phyloP scores from a whole-genome alignment of 2,888 invertebrate genomes.

The Amphiduros pacificus region DNA sequence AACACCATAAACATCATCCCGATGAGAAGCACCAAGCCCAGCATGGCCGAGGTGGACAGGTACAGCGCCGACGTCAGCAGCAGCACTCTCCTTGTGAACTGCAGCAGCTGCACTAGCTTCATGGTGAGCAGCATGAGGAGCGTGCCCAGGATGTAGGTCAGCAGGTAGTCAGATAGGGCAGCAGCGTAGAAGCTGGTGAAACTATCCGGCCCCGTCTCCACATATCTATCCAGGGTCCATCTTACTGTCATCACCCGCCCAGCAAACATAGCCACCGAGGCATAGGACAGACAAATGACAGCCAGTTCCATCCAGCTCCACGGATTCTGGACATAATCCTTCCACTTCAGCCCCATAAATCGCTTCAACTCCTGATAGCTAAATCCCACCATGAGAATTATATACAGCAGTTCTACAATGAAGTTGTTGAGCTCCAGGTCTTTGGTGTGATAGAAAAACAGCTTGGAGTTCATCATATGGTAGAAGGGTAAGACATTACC shows the following conservation, averaged over 20 bases:
- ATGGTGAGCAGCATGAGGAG: conserved; percentile 34
- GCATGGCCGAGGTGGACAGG: conserved; percentile 21
- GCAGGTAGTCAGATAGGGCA: conserved; percentile 33
- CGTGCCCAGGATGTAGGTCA: conserved; percentile 35
- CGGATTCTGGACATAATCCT: conserved; percentile 32
- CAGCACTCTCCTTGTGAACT: conserved; percentile 35
- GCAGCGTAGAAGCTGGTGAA: conserved; percentile 40
- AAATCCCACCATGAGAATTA: conserved; percentile 32
- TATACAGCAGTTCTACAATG: conserved; percentile 33
- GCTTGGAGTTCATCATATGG: conserved; percentile 36
- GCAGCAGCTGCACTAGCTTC: conserved; percentile 36
- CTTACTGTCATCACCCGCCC: not conserved
- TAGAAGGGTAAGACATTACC: conserved; percentile 33
- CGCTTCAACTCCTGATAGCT: conserved; percentile 33
- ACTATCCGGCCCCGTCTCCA: conserved; percentile 11
- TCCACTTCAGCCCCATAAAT: conserved; percentile 22
- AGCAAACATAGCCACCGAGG: conserved; percentile 21
- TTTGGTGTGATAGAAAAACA: conserved; percentile 33
- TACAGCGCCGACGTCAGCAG: conserved; percentile 31
- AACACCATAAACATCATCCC: conserved; percentile 32
- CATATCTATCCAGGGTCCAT: conserved; percentile 30
- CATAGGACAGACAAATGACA: conserved; percentile 32
- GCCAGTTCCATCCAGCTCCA: conserved; percentile 37
- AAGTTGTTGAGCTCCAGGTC: conserved; percentile 32
- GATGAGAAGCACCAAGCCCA: conserved; percentile 27